Evolutionary conservation across 2,113 vertebrate species (phyloP).

Genomic region (Motacilla tschutschensis): DNA sequence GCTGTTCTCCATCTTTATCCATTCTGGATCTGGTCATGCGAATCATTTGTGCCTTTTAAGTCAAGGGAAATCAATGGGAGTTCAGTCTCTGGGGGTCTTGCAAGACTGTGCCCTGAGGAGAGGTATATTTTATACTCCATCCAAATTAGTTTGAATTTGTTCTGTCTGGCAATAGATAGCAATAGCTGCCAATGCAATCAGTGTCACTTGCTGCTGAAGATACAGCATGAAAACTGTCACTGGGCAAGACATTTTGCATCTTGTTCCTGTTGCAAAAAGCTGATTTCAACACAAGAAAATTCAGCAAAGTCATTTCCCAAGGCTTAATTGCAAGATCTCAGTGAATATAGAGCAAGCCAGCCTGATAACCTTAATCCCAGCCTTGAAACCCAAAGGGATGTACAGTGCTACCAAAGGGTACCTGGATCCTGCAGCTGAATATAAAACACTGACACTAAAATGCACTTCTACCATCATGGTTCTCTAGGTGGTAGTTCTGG

Average conservation of each 20-base stretch:
- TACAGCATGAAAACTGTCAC: slow-evolving; percentile 28
- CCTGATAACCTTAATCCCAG: slow-evolving; percentile 14
- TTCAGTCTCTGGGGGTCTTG: not conserved
- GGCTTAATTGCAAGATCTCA: not conserved
- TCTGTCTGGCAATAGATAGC: not conserved
- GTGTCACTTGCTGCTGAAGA: slow-evolving; percentile 27
- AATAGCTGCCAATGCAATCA: slow-evolving; percentile 34
- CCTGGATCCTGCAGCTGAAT: not conserved
- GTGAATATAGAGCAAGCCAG: not conserved
- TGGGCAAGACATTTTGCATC: slow-evolving; percentile 16
- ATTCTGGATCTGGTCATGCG: slow-evolving; percentile 32
- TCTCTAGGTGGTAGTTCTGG: slow-evolving; percentile 10
- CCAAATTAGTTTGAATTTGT: slow-evolving; percentile 34
- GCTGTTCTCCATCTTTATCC: slow-evolving; percentile 43
- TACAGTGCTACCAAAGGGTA: not conserved
- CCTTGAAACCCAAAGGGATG: slow-evolving; percentile 14
- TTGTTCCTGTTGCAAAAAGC: not conserved
- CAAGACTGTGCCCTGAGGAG: slow-evolving; percentile 21
- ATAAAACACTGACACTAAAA: slow-evolving; percentile 9
- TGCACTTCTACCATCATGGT: not conserved
- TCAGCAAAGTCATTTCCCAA: slow-evolving; percentile 1
- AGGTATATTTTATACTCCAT: slow-evolving; percentile 24
- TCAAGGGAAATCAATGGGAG: slow-evolving; percentile 57
- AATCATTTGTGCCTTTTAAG: slow-evolving; percentile 51
- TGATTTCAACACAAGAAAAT: not conserved